Base-by-base conservation (phyloP, 2,888 invertebrate species). In the Eristalinus sepulchralis region DNA sequence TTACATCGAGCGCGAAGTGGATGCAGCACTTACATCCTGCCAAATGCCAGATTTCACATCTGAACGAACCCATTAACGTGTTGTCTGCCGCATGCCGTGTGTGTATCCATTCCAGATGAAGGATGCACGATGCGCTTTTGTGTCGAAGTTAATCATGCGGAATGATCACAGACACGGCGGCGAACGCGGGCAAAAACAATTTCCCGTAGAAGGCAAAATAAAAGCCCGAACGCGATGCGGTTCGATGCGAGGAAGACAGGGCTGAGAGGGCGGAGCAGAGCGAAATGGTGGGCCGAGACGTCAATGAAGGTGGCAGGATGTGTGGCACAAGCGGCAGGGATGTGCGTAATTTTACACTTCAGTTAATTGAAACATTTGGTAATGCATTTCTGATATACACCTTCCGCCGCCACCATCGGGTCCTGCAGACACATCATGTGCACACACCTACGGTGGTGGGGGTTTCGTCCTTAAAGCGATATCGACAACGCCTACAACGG, bases 11-110 rank as follows among this genome's bases (percentile, higher is more conserved):
- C 10, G 59, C n/a, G 47, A 31, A n/a, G 62, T 63, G 57, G 64
- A 68, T 34, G 67, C 6, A 8, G 33, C 57, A 71, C 84, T 81
- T 77, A 75, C 73, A 78, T 78, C 68, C 82, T 86, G 78, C 85
- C 85, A 86, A 86, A 78, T 73, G 82, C 60, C 85, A 86, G 73
- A 86, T 86, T 86, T 86, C 64, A 78, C 85, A 86, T 77, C 17
- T 70, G 85, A 82, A 66, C 73, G 31, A 68, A 86, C 34, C 78
- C 78, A 82, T 86, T 86, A 86, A 73, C 70, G 64, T 73, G 64
- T 60, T 59, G 72, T 55, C 66, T 59, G 77, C 36, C 53, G 20
- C 59, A 57, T 62, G 53, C 62, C 62, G 57, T 8, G 13, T 33
- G 76, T 83, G 83, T 71, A 83, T 57, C 39, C 72, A 70, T 27